Base-by-base conservation (phyloP, 2,113 vertebrate genomes). In the Coracopsis vasa region DNA sequence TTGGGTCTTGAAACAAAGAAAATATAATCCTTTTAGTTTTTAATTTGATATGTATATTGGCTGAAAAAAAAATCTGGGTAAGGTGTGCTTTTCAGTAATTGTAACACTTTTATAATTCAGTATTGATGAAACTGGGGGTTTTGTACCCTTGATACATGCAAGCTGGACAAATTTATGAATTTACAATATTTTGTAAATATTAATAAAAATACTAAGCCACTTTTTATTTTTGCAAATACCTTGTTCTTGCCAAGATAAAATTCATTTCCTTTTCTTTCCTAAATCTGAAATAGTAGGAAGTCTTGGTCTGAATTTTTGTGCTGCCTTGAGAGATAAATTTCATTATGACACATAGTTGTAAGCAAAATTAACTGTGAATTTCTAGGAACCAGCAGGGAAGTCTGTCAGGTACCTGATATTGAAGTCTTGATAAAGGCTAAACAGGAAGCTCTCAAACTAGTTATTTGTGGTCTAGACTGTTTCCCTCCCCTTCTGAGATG, bases 151-250 rank as follows among this genome's bases (percentile, higher is more conserved):
- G 45, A 28, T 86, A 39, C 74, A 51, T 94, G 64, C 66, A 91
- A 94, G 50, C 82, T 89, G 92, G 60, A 80, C 48, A 78, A 65
- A 33, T 88, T 72, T 87, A 61, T 0, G 9, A 78, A 66, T 88
- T 89, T 60, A 54, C 61, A 64, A 9, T 94, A 58, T 93, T 91
- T 91, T 95, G 61, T 91, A 95, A 96, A 95, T 93, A 91, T 25
- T 92, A 94, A 96, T 94, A 93, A 96, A 97, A 94, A 39, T 10
- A 31, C n/a, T 77, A 54, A 80, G n/a, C 5, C 8, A 6, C 29
- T 73, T 79, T 53, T 91, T 28, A 56, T 42, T 20, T 73, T 84
- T 91, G 66, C 28, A 83, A 23, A 39, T 88, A 27, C 13, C 10
- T 73, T 87, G 9, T 65, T 84, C 53, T 62, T 96, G n/a, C 31